Percentiles rank a stretch among this genome's conserved stretches.
Conservation (phyloP, 1,140 invertebrate species). For the Ruditapes philippinarum region DNA sequence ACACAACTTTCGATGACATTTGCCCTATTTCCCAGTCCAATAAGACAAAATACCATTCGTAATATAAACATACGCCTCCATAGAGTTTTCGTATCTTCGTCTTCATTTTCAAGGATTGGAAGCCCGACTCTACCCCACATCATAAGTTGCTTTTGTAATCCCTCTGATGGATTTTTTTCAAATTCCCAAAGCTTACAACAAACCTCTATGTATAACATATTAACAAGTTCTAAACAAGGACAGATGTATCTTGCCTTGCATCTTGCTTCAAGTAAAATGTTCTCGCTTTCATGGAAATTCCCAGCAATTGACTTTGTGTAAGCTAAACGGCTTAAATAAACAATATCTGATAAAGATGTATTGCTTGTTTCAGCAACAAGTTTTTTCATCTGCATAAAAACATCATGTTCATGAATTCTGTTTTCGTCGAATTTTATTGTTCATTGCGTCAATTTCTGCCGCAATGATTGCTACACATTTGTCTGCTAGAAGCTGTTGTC, state of each 20-base stretch:
- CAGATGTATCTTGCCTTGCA: background rate
- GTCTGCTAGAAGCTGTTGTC: slow-evolving; percentile 30
- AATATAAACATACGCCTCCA: slow-evolving; percentile 48
- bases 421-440: slow-evolving; percentile 5
- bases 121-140: slow-evolving; percentile 19
- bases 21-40: slow-evolving; percentile 49
- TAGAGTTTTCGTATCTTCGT: slow-evolving; percentile 14
- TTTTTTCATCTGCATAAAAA: slow-evolving; percentile 24
- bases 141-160: background rate
- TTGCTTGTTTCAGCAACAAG: slow-evolving; percentile 13
- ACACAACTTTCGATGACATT: slow-evolving; percentile 18
- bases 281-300: background rate
- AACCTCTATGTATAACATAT: slow-evolving; percentile 41
- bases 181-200: slow-evolving; percentile 27
- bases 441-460: slow-evolving; percentile 45
- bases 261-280: background rate
- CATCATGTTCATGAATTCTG: background rate
- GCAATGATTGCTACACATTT: slow-evolving; percentile 41
- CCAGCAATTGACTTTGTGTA: slow-evolving; percentile 19
- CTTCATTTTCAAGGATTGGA: slow-evolving; percentile 42
- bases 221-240: slow-evolving; percentile 30
- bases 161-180: slow-evolving; percentile 8
- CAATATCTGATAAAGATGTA: slow-evolving; percentile 6
- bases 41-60: slow-evolving; percentile 39
- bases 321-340: slow-evolving; percentile 11